Evolutionary conservation across 2,797 vertebrate species (phyloP), one percentile per base, ranked within the genome.

Genomic region (Ispidina lecontei): DNA sequence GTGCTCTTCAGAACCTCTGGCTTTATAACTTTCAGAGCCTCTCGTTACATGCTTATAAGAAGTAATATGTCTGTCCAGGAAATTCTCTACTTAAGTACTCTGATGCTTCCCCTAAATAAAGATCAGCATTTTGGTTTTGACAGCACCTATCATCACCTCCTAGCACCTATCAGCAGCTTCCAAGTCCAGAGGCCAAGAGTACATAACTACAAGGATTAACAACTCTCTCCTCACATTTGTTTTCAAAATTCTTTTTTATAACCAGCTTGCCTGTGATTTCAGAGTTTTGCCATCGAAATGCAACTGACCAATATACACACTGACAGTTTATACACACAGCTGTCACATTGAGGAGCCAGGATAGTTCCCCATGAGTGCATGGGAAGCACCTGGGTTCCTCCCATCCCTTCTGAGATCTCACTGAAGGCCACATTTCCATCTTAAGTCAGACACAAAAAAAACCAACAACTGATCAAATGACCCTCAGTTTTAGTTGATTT

Each of bases 311-410:
- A 16, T 43, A 33, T 0, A 33, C 4, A 49, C 7, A 4, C 4
- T 41, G 58, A 49, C 7, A 35, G 23, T 11, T 72, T 52, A 60
- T 44, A 43, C 8, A 0, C 8, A 8, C 18, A 26, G 43, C 29
- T 85, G 49, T 29, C 59, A 12, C 28, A 15, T 35, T 3, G 5
- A 58, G 25, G 37, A n/a, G 35, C n/a, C 60, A n/a, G 26, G 33
- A 17, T 62, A 49, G 25, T 41, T 39, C 7, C 19, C 41, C 49
- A 43, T 0, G 0, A 64, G 14, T 5, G 4, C 12, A 23, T 0
- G 4, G 37, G 62, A 77, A 72, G 19, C 37, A 41, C 44, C 11
- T 8, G 44, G 25, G 31, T 41, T 76, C 46, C 65, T 84, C 29
- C 69, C 54, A 31, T 10, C 8, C 14, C 21, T 51, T 9, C 54